Conservation (phyloP, 2,888 invertebrate genomes). For the Andrena marginata region DNA sequence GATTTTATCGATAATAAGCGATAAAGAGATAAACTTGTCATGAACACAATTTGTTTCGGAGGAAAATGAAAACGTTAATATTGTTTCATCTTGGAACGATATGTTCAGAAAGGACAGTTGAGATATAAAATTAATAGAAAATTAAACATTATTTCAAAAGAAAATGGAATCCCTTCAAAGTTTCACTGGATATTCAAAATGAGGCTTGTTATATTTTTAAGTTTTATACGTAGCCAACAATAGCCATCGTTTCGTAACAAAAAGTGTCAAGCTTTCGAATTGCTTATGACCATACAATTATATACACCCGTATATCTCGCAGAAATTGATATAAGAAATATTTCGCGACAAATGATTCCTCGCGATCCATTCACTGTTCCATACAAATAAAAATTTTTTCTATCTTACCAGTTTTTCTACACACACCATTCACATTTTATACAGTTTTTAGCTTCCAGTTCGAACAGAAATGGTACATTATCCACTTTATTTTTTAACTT, state of each 20-base stretch:
- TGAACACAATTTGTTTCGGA: constrained; percentile 22
- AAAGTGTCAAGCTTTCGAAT: constrained; percentile 51
- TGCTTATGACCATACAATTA: constrained; percentile 48
- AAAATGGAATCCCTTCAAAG: constrained; percentile 4
- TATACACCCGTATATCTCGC: constrained; percentile 49
- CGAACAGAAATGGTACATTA: constrained; percentile 31
- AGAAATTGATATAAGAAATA: constrained; percentile 31
- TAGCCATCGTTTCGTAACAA: constrained; percentile 44
- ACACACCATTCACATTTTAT: constrained; percentile 52
- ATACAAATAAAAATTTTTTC: constrained; percentile 44
- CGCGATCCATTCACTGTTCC: constrained; percentile 22
- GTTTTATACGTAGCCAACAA: constrained; percentile 12
- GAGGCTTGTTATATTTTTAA: constrained; percentile 39
- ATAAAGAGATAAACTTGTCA: constrained; percentile 18
- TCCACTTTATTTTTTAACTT: constrained; percentile 64
- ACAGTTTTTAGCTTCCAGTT: constrained; percentile 38
- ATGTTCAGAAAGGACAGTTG: constrained; percentile 1
- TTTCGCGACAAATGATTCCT: constrained; percentile 22
- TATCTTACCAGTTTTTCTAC: constrained; percentile 34
- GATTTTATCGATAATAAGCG: constrained; percentile 17
- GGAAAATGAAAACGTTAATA: background rate
- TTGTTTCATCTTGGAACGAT: constrained; percentile 8
- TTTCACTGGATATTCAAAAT: constrained; percentile 21
- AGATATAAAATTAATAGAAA: constrained; percentile 10
- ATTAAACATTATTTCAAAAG: constrained; percentile 19